Evolutionary conservation across 1,140 invertebrate genomes (phyloP).

Genomic region (Anadara kagoshimensis): DNA sequence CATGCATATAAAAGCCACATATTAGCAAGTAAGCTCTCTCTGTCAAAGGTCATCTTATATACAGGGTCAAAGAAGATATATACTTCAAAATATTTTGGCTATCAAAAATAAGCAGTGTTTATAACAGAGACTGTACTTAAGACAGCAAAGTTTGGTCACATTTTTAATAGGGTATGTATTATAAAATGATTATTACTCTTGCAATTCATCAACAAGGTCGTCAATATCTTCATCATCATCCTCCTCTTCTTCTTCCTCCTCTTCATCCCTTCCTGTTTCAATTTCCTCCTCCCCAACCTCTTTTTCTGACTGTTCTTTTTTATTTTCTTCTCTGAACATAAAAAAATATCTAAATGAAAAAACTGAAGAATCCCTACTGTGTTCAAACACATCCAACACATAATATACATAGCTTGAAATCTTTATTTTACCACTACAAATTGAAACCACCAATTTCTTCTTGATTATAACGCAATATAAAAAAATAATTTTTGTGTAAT

Average conservation of each 20-base stretch:
- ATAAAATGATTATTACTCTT: background rate
- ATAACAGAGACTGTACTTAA: background rate
- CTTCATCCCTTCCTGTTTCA: conserved; percentile 20
- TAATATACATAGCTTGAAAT: background rate
- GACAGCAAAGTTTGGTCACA: background rate
- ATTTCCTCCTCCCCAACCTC: conserved; percentile 14
- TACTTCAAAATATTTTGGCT: no score
- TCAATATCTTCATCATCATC: conserved; percentile 45
- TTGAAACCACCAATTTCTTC: background rate
- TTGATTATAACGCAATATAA: no score
- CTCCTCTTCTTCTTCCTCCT: conserved; percentile 13
- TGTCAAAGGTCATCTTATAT: no score
- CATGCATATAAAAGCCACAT: no score
- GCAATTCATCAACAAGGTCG: conserved; percentile 29
- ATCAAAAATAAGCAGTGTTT: background rate
- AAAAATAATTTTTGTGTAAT: no score
- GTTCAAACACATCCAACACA: background rate
- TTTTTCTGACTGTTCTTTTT: conserved; percentile 33
- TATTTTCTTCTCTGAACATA: conserved; percentile 28
- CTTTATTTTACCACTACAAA: background rate
- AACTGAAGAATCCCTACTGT: no score
- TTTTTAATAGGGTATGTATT: background rate
- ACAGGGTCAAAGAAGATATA: background rate
- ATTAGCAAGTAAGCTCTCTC: no score
- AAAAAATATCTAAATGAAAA: background rate